Evolutionary conservation across 1,140 invertebrate genomes (phyloP), one percentile per base, ranked within the genome.

Genomic region (Delia radicum): DNA sequence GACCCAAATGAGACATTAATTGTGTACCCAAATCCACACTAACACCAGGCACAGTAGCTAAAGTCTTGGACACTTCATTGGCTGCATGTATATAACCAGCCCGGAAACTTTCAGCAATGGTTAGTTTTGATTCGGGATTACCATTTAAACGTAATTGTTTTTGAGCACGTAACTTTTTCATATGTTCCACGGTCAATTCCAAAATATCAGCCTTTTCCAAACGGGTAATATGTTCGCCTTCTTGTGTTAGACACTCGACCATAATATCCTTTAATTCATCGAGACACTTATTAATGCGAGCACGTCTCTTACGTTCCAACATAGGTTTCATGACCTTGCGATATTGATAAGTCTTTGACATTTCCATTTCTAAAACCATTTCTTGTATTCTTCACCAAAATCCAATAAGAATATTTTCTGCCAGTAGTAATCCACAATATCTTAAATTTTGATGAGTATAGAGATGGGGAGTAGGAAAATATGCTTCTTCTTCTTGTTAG

Each of bases 141-240:
- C 37, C n/a, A 48, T 26, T 75, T 10, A 85, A 76, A 10, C 84
- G 78, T n/a, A 89, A 87, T 79, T 91, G 90, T 79, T 90, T 90
- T 46, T 91, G 90, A 33, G 90, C 89, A 78, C 93, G 91, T 28
- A 94, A 85, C 82, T 92, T 82, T 92, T 93, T 85, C 79, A 96
- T 89, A 87, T 96, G 94, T 80, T 94, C 92, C 69, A 96, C 95
- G 2, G 95, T 96, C 87, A 96, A 89, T 85, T 96, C 95, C 77
- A 97, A 88, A 80, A 96, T 95, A 83, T 96, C 95, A 48, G 95
- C 95, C 87, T 97, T 97, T 87, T 96, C 95, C 83, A 96, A 87
- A 84, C 96, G 95, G 79, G 93, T 94, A 74, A 94, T 90, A 81
- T 94, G 93, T 84, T 94, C 93, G 33, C 92, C 92, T 86, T 94